These are phyloP conservation scores for Odontesthes bonariensis DNA, from an alignment of 2,113 vertebrate species.

Conservation along the genomic window DNA sequence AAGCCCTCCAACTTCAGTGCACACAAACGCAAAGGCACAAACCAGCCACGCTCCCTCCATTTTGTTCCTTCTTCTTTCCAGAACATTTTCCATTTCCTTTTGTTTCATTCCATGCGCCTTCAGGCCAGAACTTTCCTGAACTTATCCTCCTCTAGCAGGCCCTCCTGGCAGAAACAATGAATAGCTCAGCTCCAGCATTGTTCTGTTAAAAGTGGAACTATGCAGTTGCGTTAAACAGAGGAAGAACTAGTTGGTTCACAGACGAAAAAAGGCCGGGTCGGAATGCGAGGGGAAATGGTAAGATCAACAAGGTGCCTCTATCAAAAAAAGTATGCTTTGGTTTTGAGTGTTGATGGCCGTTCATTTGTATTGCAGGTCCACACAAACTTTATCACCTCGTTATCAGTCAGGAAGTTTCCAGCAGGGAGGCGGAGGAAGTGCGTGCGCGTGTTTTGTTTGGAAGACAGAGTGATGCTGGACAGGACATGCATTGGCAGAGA, in stretches of 20 bases:
- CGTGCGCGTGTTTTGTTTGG: conserved; percentile 53
- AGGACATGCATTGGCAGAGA: conserved; percentile 59
- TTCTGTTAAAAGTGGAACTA: conserved; percentile 46
- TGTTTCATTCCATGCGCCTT: conserved; percentile 24
- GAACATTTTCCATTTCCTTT: conserved; percentile 33
- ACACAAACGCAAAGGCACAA: background rate
- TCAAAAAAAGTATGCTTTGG: conserved; percentile 25
- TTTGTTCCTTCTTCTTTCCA: conserved; percentile 18
- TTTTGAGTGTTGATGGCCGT: conserved; percentile 19
- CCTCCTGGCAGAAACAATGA: conserved; percentile 55
- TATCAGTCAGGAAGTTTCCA: conserved; percentile 74
- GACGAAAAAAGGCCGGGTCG: background rate
- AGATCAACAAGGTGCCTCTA: conserved; percentile 24
- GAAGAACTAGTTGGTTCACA: conserved; percentile 28
- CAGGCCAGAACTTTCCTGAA: conserved; percentile 39
- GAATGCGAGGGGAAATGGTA: conserved; percentile 24
- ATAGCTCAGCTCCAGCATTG: conserved; percentile 39
- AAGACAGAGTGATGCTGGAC: conserved; percentile 37
- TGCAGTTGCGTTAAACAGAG: background rate
- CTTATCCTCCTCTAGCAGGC: conserved; percentile 70
- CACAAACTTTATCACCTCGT: conserved; percentile 46
- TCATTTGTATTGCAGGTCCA: conserved; percentile 15
- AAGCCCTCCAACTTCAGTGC: background rate
- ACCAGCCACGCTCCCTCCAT: background rate
- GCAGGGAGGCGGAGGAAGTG: background rate